A percentile compares a stretch with the other conserved stretches of the same genome.
Conservation (phyloP, 2,888 invertebrate species). For the Caenorhabditis macrosperma region DNA sequence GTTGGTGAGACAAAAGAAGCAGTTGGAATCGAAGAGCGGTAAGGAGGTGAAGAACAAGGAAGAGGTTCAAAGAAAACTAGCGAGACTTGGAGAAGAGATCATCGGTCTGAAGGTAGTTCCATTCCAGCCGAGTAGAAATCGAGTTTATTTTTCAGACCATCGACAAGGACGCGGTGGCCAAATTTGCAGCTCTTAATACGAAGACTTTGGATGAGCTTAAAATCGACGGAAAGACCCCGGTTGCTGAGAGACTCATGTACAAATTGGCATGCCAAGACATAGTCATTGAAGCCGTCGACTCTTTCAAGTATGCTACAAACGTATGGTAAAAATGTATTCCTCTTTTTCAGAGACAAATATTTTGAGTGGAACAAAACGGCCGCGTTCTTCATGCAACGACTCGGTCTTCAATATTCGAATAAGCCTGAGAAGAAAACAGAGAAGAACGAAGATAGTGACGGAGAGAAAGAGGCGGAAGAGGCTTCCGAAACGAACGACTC, state of each 20-base stretch:
- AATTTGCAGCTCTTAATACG: conserved; percentile 50
- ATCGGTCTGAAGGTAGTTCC: conserved; percentile 43
- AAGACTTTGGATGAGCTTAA: conserved; percentile 44
- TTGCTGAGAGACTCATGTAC: conserved; percentile 43
- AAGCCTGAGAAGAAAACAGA: conserved; percentile 24
- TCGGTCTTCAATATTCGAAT: conserved; percentile 56
- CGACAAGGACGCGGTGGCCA: conserved; percentile 47
- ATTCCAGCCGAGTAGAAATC: too few species aligned
- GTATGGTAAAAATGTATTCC: too few species aligned
- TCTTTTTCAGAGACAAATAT: conserved; percentile 49
- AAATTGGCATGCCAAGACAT: conserved; percentile 45
- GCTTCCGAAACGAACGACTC: neutral
- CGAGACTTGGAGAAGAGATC: conserved; percentile 43
- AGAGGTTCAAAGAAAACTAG: conserved; percentile 8
- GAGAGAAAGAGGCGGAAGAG: conserved; percentile 12
- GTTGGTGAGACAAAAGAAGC: conserved; percentile 51
- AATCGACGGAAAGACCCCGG: conserved; percentile 27
- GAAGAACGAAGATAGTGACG: conserved; percentile 2
- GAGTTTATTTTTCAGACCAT: conserved; percentile 48
- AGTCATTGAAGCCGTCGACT: conserved; percentile 19
- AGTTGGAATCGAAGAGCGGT: conserved; percentile 33
- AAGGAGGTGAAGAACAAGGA: conserved; percentile 5
- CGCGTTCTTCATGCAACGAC: conserved; percentile 58
- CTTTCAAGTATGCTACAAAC: neutral
- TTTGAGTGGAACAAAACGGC: conserved; percentile 51